These are phyloP conservation scores for Platyscapa corneri DNA, from an alignment of 1,140 invertebrate genomes.

Conservation along the genomic window DNA sequence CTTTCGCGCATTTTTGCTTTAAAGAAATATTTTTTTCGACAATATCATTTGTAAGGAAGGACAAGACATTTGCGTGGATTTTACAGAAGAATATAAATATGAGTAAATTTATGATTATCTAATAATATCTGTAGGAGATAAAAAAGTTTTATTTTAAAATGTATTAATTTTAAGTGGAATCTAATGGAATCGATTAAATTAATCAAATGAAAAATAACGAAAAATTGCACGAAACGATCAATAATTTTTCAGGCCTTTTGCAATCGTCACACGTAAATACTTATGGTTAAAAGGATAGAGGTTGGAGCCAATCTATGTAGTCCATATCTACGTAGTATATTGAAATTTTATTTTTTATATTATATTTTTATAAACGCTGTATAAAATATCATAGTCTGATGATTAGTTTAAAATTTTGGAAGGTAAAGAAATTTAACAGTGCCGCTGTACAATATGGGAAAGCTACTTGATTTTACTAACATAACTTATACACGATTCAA, in stretches of 20 bases:
- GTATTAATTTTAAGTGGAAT: no score
- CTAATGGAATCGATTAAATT: no score
- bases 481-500: neutral
- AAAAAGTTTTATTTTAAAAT: no score
- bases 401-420: neutral
- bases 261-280: neutral
- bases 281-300: neutral
- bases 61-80: neutral
- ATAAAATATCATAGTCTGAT: neutral
- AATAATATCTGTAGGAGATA: neutral
- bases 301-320: neutral
- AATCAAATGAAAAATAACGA: no score
- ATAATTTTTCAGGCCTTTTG: neutral
- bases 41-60: neutral
- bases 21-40: neutral
- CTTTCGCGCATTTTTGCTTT: neutral
- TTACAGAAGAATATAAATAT: neutral
- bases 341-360: slow-evolving; percentile 43
- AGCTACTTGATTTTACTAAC: neutral
- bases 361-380: slow-evolving; percentile 50
- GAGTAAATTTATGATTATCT: neutral
- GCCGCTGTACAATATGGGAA: neutral
- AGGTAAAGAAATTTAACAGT: neutral
- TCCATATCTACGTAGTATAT: neutral
- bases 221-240: neutral